Percentiles rank a stretch among this genome's conserved stretches.
Evolutionary conservation across 2,888 invertebrate species (phyloP).

Genomic region (Diadegma fenestrale): DNA sequence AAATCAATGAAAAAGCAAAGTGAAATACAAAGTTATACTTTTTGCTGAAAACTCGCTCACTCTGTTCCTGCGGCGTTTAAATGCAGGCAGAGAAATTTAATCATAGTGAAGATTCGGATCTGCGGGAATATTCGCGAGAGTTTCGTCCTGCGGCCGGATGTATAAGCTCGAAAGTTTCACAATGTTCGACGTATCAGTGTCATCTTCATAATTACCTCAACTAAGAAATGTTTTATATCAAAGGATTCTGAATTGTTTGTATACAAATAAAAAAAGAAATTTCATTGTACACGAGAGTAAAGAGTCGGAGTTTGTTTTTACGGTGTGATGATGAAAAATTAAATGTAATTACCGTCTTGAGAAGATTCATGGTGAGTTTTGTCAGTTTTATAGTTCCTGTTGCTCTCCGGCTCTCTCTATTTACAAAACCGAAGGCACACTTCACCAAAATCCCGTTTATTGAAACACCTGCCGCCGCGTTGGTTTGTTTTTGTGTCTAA

Average conservation of each 20-base stretch:
- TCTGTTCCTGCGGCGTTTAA: background rate
- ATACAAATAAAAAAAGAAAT: background rate
- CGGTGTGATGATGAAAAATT: background rate
- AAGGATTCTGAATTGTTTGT: background rate
- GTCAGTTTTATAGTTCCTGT: conserved; percentile 29
- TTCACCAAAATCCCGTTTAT: conserved; percentile 73
- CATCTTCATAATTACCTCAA: conserved; percentile 6
- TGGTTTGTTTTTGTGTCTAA: background rate
- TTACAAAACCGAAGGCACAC: conserved; percentile 69
- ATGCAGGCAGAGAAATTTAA: conserved; percentile 52
- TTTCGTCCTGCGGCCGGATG: background rate
- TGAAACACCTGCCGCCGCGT: conserved; percentile 34
- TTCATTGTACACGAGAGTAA: background rate
- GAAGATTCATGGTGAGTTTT: conserved; percentile 75
- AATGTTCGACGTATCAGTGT: background rate
- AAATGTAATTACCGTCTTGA: conserved; percentile 79
- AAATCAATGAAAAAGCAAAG: background rate
- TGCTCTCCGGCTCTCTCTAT: conserved; percentile 36
- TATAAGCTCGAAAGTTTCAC: conserved; percentile 34
- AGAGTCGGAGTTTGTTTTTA: background rate
- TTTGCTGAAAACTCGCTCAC: background rate
- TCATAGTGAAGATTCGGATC: conserved; percentile 49
- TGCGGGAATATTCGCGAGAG: conserved; percentile 39
- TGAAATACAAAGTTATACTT: background rate
- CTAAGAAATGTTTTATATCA: background rate